Conservation (phyloP, 2,797 vertebrate species). For the Parambassis ranga region DNA sequence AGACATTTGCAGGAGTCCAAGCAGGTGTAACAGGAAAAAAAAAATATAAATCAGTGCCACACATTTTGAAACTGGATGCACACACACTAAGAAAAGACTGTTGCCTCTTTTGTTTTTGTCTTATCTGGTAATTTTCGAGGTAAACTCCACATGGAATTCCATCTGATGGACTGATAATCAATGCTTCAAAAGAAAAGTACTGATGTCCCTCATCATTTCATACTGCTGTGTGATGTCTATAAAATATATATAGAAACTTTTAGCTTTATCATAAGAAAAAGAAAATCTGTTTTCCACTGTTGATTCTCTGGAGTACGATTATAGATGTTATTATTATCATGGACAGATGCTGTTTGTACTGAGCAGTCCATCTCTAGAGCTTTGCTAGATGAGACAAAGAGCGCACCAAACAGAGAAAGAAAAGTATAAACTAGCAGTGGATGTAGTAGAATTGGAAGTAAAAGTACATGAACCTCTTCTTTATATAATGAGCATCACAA, state of each 20-base stretch:
- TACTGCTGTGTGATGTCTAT: background rate
- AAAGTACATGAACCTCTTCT: conserved; percentile 20
- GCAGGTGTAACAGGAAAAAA: background rate
- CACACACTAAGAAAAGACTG: background rate
- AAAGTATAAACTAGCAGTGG: conserved; percentile 2
- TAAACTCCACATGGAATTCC: background rate
- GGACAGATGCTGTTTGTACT: conserved; percentile 74
- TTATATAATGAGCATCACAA: conserved; percentile 44
- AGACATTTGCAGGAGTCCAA: background rate
- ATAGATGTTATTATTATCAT: conserved; percentile 62
- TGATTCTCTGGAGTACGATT: conserved; percentile 58
- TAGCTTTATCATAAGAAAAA: conserved; percentile 24
- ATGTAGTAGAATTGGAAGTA: conserved; percentile 5
- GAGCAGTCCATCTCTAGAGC: conserved; percentile 62
- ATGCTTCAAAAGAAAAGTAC: conserved; percentile 11
- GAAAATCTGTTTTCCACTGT: conserved; percentile 16
- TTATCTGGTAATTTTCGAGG: background rate
- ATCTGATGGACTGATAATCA: background rate
- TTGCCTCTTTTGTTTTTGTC: background rate
- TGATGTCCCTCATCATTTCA: conserved; percentile 4
- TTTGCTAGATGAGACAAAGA: conserved; percentile 37
- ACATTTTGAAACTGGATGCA: background rate
- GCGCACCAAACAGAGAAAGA: conserved; percentile 15
- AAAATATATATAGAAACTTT: conserved; percentile 20
- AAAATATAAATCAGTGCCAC: background rate